Evolutionary conservation across 2,113 vertebrate genomes (phyloP), one percentile per base, ranked within the genome.

Genomic region (Centropus bengalensis): DNA sequence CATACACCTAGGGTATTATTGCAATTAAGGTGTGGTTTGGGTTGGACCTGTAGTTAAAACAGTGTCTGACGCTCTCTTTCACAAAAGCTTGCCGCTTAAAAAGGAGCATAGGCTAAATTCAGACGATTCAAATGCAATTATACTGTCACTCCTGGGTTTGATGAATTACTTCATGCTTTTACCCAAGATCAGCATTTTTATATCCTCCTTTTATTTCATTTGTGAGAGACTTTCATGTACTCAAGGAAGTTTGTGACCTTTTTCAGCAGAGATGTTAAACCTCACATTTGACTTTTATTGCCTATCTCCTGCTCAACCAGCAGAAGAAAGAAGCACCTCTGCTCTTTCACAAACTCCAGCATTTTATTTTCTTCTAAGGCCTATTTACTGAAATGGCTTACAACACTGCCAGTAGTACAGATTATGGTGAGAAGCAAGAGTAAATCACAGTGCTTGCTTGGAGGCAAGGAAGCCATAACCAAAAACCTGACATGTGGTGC

Each of bases 371-470:
- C 82, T 88, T 81, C 52, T 3, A 5, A 79, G 40, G n/a, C 66
- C 74, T 68, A 19, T 76, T 85, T 76, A 42, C 22, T 66, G 9
- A n/a, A 68, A 88, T 75, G 18, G 54, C 62, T 94, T 30, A 58
- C 84, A 89, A 81, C 55, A 28, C 60, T 55, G 84, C 74, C 66
- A 62, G 44, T 12, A 40, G 51, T 0, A 1, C 23, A 87, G 69
- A 64, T 70, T 36, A 63, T 2, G 5, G 47, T 33, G 55, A 80
- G 73, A 86, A 85, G 40, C 47, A n/a, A 33, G 2, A 62, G 51
- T 92, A 96, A 94, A 96, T 88, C 86, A 89, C 3, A 1, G 20
- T 14, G 49, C 54, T 80, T 56, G 77, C 75, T 96, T 33, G 66
- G 60, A 96, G 47, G 77, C 28, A 71, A 40, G 63, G 54, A 79